Evolutionary conservation across 2,797 vertebrate species (phyloP), one percentile per base, ranked within the genome.

Genomic region (Nannoperca obscura): DNA sequence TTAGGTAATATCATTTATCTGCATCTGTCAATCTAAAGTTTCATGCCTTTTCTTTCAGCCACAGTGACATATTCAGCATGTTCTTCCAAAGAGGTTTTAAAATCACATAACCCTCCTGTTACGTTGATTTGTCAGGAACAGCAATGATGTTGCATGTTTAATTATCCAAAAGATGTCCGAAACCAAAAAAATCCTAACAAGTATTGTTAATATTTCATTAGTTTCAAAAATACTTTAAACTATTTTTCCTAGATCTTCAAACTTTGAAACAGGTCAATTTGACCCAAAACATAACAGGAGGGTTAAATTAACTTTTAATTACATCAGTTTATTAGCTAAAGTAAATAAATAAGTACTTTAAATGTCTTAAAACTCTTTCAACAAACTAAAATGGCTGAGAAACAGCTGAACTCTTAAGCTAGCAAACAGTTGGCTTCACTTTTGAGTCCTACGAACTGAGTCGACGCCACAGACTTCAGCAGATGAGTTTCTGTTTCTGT

Each of bases 401-500:
- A 27, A 62, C 30, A 65, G 32, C 47, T 13, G 1, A 60, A n/a
- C 24, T 57, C 20, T 52, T 49, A 30, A 24, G 44, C 15, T 40
- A 38, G 46, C 30, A 30, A 52, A 34, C 22, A 7, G 49, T 12
- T 3, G 11, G 36, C 50, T 24, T 71, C 57, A 36, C 49, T 52
- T 84, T 50, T 49, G 50, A 32, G 15, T 7, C 6, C 32, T 5
- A 22, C 57, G 17, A 54, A 64, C 50, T 27, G 52, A 47, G 47
- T 44, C 3, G 0, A 22, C 44, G 22, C 34, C 0, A 22, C 22
- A 30, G 7, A 61, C 57, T 67, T 30, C 12, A 71, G 82, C 70
- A 79, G 69, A 76, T 24, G 38, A 66, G 24, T 38, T 53, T 68
- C 64, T 81, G 86, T 82, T 76, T 81, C 73, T 74, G 49, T 27